A percentile compares a stretch with the other conserved stretches of the same genome.
Conservation (phyloP, 2,888 invertebrate species). For the Cephalotes varians region DNA sequence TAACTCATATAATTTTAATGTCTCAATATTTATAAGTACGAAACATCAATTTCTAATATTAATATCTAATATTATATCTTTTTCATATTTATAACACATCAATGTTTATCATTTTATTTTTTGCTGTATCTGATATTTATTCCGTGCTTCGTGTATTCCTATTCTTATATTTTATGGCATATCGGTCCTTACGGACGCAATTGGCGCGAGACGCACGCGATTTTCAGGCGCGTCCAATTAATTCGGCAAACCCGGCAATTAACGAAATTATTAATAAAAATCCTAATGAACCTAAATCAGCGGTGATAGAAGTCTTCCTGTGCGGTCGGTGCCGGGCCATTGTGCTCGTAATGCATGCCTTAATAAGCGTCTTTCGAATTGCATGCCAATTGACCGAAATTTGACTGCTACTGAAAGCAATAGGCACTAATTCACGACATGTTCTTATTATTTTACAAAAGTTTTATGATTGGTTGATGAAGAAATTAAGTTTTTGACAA, state of each 20-base stretch:
- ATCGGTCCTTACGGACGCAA: slow-evolving; percentile 25
- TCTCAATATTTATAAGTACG: background rate
- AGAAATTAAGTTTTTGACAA: background rate
- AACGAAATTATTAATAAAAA: slow-evolving; percentile 83
- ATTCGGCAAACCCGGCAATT: slow-evolving; percentile 83
- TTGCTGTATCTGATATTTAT: background rate
- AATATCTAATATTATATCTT: background rate
- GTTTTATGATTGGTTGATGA: background rate
- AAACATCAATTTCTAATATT: no score
- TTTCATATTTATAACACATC: background rate
- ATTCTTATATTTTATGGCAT: background rate
- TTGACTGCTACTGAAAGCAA: slow-evolving; percentile 62
- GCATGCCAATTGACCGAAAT: slow-evolving; percentile 79
- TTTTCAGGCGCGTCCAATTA: slow-evolving; percentile 81
- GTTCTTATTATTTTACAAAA: background rate
- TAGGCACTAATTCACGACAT: background rate
- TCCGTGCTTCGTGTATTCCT: background rate
- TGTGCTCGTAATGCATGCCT: slow-evolving; percentile 70
- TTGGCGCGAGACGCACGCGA: slow-evolving; percentile 56
- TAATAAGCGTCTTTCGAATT: slow-evolving; percentile 78
- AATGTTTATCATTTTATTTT: background rate
- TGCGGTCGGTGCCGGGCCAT: slow-evolving; percentile 80
- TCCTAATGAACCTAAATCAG: slow-evolving; percentile 83
- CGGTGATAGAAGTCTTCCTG: slow-evolving; percentile 84
- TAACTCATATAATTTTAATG: background rate